These are phyloP conservation scores for Lochmaea crataegi DNA, from an alignment of 2,888 invertebrate genomes.

Conservation along the genomic window DNA sequence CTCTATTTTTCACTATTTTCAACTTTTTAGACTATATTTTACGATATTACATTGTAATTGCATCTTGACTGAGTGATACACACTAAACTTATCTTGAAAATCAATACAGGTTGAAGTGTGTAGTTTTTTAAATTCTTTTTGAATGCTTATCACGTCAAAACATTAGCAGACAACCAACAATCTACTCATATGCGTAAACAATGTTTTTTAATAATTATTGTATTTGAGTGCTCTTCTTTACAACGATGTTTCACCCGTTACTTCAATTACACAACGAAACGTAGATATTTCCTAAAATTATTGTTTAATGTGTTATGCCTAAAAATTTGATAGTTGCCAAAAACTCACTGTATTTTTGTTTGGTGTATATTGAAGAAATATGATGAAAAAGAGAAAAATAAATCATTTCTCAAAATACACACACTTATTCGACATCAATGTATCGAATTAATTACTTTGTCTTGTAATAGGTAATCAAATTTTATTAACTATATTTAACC, in stretches of 20 bases:
- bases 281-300: background rate
- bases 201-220: background rate
- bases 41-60: no score
- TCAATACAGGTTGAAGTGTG: background rate
- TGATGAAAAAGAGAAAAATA: background rate
- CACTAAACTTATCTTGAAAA: no score
- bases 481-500: no score
- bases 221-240: background rate
- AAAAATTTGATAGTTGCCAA: slow-evolving; percentile 18
- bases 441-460: no score
- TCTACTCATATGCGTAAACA: background rate
- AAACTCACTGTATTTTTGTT: background rate
- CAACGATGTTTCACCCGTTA: background rate
- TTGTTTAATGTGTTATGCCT: background rate
- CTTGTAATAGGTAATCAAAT: no score
- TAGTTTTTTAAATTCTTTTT: background rate
- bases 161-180: background rate
- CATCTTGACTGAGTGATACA: no score
- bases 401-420: no score
- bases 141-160: background rate
- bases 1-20: no score
- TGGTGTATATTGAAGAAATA: background rate
- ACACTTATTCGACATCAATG: no score
- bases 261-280: background rate
- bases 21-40: no score